These are phyloP conservation scores for Cloeon dipterum DNA, from an alignment of 2,888 invertebrate genomes.

Conservation along the genomic window DNA sequence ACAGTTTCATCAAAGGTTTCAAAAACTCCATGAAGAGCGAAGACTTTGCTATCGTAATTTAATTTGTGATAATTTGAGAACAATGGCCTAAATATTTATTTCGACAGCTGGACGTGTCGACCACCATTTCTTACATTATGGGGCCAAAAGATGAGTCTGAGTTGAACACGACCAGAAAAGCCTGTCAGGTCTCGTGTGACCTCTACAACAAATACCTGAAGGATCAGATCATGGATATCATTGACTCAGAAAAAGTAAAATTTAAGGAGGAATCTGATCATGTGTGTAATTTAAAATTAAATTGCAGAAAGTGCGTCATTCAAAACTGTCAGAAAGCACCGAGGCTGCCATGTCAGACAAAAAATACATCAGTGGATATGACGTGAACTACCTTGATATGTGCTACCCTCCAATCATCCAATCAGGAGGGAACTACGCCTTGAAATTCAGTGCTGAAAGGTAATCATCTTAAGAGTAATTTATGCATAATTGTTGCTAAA, in stretches of 20 bases:
- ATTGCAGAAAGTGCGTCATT: conserved; percentile 77
- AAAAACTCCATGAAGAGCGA: conserved; percentile 60
- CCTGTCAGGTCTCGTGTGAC: conserved; percentile 79
- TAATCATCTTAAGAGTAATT: conserved; percentile 10
- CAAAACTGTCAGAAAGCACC: conserved; percentile 83
- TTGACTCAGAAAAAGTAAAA: conserved; percentile 79
- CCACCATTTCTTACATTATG: conserved; percentile 65
- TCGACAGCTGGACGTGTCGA: conserved; percentile 50
- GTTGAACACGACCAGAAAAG: conserved; percentile 71
- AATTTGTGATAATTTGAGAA: neutral
- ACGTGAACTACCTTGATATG: conserved; percentile 77
- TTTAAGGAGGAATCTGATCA: conserved; percentile 1
- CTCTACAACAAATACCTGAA: conserved; percentile 91
- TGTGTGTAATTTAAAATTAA: neutral
- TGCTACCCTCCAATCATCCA: conserved; percentile 98
- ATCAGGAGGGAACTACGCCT: conserved; percentile 90
- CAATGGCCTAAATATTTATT: neutral
- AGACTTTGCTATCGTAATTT: conserved; percentile 46
- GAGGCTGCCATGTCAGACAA: conserved; percentile 86
- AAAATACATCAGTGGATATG: conserved; percentile 81
- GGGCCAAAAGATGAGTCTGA: conserved; percentile 89
- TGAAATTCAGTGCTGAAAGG: conserved; percentile 82
- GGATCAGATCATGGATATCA: conserved; percentile 95
- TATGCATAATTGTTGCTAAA: neutral
- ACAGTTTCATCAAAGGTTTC: too few species aligned